These are phyloP conservation scores for Cyanistes caeruleus DNA, from an alignment of 2,113 vertebrate species.

Conservation along the genomic window DNA sequence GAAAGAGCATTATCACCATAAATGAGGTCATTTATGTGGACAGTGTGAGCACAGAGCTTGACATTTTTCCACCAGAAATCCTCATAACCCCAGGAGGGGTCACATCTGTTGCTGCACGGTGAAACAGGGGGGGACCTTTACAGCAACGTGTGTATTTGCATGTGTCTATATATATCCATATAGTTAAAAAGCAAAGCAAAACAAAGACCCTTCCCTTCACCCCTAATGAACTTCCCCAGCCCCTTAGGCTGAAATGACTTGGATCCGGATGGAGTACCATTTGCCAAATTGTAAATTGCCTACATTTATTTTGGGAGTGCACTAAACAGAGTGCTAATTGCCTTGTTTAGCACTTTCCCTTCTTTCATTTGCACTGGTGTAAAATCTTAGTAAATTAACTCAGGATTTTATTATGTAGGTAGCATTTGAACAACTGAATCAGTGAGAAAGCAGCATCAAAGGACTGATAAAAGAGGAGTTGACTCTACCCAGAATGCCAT, in stretches of 20 bases:
- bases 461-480: constrained; percentile 77
- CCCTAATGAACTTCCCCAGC: constrained; percentile 79
- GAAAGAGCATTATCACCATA: constrained; percentile 24
- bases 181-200: constrained; percentile 54
- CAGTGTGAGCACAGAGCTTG: constrained; percentile 61
- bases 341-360: constrained; percentile 84
- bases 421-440: constrained; percentile 82
- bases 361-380: constrained; percentile 83
- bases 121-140: constrained; percentile 56
- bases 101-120: constrained; percentile 72
- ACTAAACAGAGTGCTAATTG: constrained; percentile 86
- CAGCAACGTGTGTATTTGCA: constrained; percentile 45
- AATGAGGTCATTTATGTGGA: constrained; percentile 58
- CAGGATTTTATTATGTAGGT: constrained; percentile 82
- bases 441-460: constrained; percentile 79
- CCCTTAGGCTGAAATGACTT: constrained; percentile 81
- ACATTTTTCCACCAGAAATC: constrained; percentile 75
- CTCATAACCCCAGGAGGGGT: constrained; percentile 66
- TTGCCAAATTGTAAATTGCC: constrained; percentile 86
- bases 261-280: constrained; percentile 74
- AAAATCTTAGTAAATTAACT: constrained; percentile 85
- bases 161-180: not conserved
- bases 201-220: constrained; percentile 79
- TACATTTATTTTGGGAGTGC: constrained; percentile 84
- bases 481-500: constrained; percentile 80